Conservation (phyloP, 2,797 vertebrate species). For the Muscicapa striata region DNA sequence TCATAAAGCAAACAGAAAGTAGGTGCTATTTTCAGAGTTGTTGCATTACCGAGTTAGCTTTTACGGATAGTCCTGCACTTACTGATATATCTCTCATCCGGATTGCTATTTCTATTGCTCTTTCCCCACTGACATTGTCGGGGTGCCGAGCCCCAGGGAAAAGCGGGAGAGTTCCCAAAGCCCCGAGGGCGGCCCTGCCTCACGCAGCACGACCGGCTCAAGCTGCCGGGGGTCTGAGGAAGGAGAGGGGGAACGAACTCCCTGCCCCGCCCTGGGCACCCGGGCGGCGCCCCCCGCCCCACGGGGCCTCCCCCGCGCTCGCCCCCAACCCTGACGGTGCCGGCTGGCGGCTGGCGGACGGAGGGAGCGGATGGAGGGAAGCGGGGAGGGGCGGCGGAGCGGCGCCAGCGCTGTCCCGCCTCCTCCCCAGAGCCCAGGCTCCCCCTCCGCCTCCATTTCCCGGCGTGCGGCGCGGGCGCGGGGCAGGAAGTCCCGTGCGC, state of each 20-base stretch:
- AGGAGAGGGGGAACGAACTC: neutral
- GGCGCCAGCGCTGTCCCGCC: neutral
- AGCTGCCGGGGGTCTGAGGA: neutral
- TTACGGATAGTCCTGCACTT: neutral
- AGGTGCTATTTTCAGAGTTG: neutral
- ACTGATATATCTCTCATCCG: neutral
- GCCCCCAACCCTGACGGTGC: rapidly evolving
- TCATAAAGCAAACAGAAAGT: neutral
- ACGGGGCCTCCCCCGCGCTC: neutral
- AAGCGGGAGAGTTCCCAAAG: neutral
- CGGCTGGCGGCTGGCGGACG: no score
- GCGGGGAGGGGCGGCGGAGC: neutral
- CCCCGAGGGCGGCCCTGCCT: neutral
- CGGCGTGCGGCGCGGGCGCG: constrained; percentile 36
- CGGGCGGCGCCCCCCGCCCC: neutral
- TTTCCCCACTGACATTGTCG: neutral
- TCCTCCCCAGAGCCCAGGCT: neutral
- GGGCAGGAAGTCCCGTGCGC: constrained; percentile 76
- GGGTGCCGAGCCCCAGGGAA: neutral
- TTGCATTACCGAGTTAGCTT: neutral
- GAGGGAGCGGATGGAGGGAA: neutral
- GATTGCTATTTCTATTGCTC: neutral
- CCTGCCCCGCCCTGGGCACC: neutral
- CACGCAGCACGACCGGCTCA: neutral
- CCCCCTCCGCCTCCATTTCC: constrained; percentile 71